These are phyloP conservation scores for Aphelenchoides avenae DNA, from an alignment of 1,140 invertebrate species.

Conservation along the genomic window DNA sequence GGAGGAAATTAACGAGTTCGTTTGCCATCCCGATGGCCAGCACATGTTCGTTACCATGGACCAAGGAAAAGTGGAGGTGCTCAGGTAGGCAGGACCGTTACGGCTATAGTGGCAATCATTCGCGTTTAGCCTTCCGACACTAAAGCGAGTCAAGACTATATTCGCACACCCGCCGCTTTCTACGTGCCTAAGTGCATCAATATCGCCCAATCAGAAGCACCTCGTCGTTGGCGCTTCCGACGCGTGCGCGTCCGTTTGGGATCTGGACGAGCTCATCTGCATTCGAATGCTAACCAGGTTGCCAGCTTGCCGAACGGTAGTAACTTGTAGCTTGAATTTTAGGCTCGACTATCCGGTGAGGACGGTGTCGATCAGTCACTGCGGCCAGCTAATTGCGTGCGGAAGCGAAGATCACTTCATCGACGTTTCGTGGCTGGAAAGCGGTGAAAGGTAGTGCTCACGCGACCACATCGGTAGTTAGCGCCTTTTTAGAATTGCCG, in stretches of 20 bases:
- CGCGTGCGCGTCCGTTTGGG: conserved; percentile 38
- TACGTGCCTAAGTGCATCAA: conserved; percentile 31
- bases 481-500: conserved; percentile 25
- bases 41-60: conserved; percentile 34
- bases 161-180: conserved; percentile 45
- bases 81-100: conserved; percentile 14
- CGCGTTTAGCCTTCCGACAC: conserved; percentile 30
- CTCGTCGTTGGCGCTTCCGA: conserved; percentile 35
- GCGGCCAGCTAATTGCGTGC: conserved; percentile 34
- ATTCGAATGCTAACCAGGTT: conserved; percentile 28
- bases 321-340: not conserved
- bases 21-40: conserved; percentile 39
- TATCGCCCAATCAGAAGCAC: conserved; percentile 33
- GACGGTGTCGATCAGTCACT: conserved; percentile 40
- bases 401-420: conserved; percentile 36
- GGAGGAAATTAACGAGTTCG: conserved; percentile 41
- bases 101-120: not conserved
- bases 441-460: conserved; percentile 29
- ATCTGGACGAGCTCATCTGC: conserved; percentile 39
- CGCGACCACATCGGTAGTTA: conserved; percentile 3
- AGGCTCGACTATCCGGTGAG: conserved; percentile 40
- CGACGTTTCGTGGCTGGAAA: conserved; percentile 39
- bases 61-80: conserved; percentile 35
- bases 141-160: conserved; percentile 34
- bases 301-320: not conserved